Conservation (phyloP, 2,797 vertebrate genomes). For the Acanthornis magna region DNA sequence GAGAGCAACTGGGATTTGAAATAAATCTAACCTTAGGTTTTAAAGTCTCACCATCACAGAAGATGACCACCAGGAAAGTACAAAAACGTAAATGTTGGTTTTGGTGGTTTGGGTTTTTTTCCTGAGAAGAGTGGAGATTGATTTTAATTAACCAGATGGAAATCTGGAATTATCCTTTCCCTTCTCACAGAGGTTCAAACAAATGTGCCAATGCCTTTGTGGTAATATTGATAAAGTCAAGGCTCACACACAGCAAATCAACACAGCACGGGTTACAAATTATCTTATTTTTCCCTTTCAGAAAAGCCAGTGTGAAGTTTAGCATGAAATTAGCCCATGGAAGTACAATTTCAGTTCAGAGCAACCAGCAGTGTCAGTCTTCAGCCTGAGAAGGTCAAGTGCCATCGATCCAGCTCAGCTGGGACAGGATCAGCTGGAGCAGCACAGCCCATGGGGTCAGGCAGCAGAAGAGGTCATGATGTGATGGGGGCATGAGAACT, state of each 20-base stretch:
- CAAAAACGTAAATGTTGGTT: background rate
- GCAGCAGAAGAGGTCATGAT: background rate
- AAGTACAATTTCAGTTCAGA: background rate
- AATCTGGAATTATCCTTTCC: background rate
- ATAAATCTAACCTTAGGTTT: background rate
- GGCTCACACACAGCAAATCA: background rate
- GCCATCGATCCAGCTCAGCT: background rate
- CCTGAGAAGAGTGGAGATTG: background rate
- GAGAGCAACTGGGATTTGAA: background rate
- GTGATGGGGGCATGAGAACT: background rate
- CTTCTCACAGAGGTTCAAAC: background rate
- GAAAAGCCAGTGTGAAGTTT: background rate
- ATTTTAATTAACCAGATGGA: background rate
- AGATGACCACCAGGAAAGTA: background rate
- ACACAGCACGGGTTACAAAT: background rate
- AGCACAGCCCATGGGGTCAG: fast-evolving
- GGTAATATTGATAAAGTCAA: background rate
- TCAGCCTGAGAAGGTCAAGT: background rate
- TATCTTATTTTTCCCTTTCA: background rate
- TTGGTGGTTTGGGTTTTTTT: background rate
- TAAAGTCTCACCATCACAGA: background rate
- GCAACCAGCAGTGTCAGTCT: background rate
- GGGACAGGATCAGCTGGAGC: background rate
- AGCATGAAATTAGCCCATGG: background rate
- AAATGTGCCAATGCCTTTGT: background rate